Conservation (phyloP, 2,888 invertebrate genomes). For the Thera obeliscata region DNA sequence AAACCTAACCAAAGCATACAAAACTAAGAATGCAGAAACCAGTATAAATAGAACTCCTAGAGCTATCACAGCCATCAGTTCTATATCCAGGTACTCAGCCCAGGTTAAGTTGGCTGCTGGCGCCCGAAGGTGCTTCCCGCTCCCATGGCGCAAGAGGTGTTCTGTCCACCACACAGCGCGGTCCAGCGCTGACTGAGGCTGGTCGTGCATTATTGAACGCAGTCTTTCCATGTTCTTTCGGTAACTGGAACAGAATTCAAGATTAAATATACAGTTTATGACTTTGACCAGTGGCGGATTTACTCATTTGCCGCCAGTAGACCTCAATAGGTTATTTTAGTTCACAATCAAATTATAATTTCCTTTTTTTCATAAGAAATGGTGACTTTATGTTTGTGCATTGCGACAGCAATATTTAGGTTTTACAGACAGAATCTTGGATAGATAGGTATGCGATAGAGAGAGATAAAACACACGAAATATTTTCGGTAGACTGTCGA, state of each 20-base stretch:
- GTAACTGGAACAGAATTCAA: slow-evolving; percentile 30
- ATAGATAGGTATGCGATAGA: too few relatives aligned
- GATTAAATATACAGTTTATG: too few relatives aligned
- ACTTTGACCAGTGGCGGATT: too few relatives aligned
- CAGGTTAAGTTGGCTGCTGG: slow-evolving; percentile 57
- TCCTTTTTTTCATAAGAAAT: too few relatives aligned
- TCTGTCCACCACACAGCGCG: slow-evolving; percentile 78
- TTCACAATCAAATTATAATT: too few relatives aligned
- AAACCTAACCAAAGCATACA: slow-evolving; percentile 7
- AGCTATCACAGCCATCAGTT: slow-evolving; percentile 18
- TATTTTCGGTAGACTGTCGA: too few relatives aligned
- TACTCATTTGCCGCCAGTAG: too few relatives aligned
- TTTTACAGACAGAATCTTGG: too few relatives aligned
- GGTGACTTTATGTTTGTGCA: too few relatives aligned
- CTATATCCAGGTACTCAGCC: slow-evolving; percentile 45
- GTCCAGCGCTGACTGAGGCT: slow-evolving; percentile 63
- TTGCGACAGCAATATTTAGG: too few relatives aligned
- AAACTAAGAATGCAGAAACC: background rate
- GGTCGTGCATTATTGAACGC: slow-evolving; percentile 57
- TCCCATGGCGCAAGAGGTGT: slow-evolving; percentile 70
- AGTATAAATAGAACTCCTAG: background rate
- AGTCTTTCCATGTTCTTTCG: slow-evolving; percentile 49
- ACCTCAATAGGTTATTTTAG: too few relatives aligned
- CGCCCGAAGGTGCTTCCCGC: slow-evolving; percentile 65
- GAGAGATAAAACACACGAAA: too few relatives aligned